Base-by-base conservation (phyloP, 2,113 vertebrate species). In the Thunnus thynnus region DNA sequence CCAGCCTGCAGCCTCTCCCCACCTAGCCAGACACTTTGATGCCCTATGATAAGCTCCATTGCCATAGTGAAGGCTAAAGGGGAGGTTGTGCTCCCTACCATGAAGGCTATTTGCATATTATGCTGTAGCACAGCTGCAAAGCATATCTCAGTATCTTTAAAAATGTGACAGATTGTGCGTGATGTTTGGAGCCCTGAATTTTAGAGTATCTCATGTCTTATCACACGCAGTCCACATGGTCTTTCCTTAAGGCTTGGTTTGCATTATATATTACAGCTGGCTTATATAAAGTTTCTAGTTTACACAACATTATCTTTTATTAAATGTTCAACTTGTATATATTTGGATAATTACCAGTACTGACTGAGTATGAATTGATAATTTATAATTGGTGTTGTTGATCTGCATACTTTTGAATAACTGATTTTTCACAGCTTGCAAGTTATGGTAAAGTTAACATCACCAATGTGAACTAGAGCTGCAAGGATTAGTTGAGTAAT, bases 271-370 rank as follows among this genome's bases (percentile, higher is more conserved):
- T 86, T 30, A 72, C 61, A 80, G 51, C 50, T 47, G 44, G 17
- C 66, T 70, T 27, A 50, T 41, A 50, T 22, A 55, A 36, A 36
- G 36, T 27, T 22, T 55, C 32, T 56, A 14, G 41, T 72, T 65
- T 63, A 61, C 78, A 78, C 60, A 84, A 47, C 58, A 25, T 54
- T 64, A 77, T 89, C 70, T 81, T 82, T 82, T 86, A 82, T 89
- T 84, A 17, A 89, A 63, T 51, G 57, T 56, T 73, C 18, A 41
- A 54, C 62, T n/a, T 80, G 48, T 63, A 48, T 67, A 64, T 44
- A 27, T 80, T 83, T 50, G 61, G 55, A 80, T 71, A 27, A 36
- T 36, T 30, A 30, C 4, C 27, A 36, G 36, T 36, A 36, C 36
- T 36, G 36, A 36, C 5, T 36, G 36, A 36, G 36, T 36, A 36